Evolutionary conservation across 35 echinoderm and acorn worm species (phyloP), one percentile per base, ranked within the genome.

Genomic region (Apostichopus californicus): DNA sequence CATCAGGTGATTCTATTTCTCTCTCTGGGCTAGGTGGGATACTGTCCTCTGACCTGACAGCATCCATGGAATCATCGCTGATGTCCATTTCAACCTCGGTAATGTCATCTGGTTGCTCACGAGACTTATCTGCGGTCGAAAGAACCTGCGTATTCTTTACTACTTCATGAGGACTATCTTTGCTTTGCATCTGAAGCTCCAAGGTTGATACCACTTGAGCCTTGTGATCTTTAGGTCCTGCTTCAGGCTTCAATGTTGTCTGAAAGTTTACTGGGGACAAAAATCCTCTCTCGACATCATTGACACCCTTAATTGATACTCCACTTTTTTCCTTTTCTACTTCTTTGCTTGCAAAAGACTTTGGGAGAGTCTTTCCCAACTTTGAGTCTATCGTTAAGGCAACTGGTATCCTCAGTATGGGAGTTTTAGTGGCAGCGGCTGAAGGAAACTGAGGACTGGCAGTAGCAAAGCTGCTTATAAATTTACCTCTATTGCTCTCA

Each of bases 1-100:
- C 77, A 61, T 4, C 9, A 22, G 0, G 77, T 17, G 17, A 78
- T 53, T 57, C 46, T 6, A 17, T 12, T 57, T 24, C 23, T 8
- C 22, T 82, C 55, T 82, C 80, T 82, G 80, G 28, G 21, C 22
- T 4, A 54, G 25, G 2, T 23, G 14, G 11, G 5, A 28, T 52
- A 52, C 86, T 28, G 8, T 72, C 86, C 63, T 72, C 86, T 72
- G 63, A 28, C 15, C 8, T 17, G 9, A 89, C 86, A 17, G 23
- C 68, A 89, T 73, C 86, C 71, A 13, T 89, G 24, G 86, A 89
- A n/a, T 89, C 86, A 89, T 89, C 86, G 54, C 86, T 89, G 22
- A 89, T 89, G 54, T 89, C 86, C 86, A 89, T 89, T 18, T 26
- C 86, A 28, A 89, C 17, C 64, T 89, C 86, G n/a, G 86, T 89